A percentile compares a stretch with the other conserved stretches of the same genome.
Conservation (phyloP, 1,140 invertebrate species). For the Pissodes strobi region DNA sequence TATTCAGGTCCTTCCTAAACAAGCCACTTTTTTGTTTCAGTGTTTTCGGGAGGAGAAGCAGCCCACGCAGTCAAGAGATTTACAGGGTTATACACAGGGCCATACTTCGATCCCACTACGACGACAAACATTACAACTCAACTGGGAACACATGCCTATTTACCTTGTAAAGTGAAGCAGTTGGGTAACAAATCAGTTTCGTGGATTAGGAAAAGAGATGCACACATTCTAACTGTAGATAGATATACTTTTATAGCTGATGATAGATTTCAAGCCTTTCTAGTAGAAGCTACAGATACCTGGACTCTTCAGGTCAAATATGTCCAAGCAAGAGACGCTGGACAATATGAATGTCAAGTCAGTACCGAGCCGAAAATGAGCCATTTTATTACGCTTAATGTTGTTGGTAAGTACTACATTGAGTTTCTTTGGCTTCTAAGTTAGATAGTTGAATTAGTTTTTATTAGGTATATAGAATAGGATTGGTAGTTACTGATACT, state of each 20-base stretch:
- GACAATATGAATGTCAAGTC: slow-evolving; percentile 92
- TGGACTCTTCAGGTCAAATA: slow-evolving; percentile 87
- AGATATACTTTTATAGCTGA: slow-evolving; percentile 89
- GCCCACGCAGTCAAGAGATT: slow-evolving; percentile 55
- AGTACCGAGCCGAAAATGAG: slow-evolving; percentile 91
- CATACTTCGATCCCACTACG: slow-evolving; percentile 72
- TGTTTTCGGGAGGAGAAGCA: slow-evolving; percentile 53
- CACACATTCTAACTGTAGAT: slow-evolving; percentile 89
- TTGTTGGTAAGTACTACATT: slow-evolving; percentile 83
- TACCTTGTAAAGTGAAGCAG: slow-evolving; percentile 83
- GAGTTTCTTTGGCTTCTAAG: no score
- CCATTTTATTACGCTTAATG: slow-evolving; percentile 84
- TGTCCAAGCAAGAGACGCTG: slow-evolving; percentile 81
- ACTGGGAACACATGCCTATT: slow-evolving; percentile 82
- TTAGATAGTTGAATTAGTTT: no score
- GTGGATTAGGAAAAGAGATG: slow-evolving; percentile 85
- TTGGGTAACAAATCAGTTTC: slow-evolving; percentile 90
- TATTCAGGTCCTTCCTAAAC: no score
- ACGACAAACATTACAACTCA: slow-evolving; percentile 84
- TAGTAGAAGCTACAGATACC: slow-evolving; percentile 78
- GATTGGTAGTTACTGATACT: no score
- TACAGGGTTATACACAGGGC: slow-evolving; percentile 70
- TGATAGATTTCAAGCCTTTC: slow-evolving; percentile 80
- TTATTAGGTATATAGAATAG: no score
- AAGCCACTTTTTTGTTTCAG: slow-evolving; percentile 50